Conservation (phyloP, 2,113 vertebrate species). For the Rhombomys opimus region DNA sequence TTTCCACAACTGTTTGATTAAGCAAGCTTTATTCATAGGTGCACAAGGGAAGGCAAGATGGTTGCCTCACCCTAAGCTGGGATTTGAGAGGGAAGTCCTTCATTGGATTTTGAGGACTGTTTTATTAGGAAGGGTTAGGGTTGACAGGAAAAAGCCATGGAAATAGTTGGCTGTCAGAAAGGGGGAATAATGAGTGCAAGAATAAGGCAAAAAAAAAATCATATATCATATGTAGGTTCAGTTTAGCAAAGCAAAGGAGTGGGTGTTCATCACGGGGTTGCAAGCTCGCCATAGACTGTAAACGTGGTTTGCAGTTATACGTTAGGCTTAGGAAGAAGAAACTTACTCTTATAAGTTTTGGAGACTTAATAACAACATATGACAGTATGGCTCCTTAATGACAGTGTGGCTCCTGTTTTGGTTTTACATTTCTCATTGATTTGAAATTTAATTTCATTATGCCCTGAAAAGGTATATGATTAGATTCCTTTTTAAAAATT, state of each 20-base stretch:
- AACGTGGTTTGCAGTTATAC: background rate
- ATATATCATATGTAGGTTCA: too few species aligned
- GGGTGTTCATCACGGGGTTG: background rate
- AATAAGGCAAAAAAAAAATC: background rate
- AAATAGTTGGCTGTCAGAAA: too few species aligned
- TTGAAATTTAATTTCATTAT: background rate
- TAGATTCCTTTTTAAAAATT: background rate
- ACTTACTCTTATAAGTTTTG: background rate
- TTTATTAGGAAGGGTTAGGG: background rate
- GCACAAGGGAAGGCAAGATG: background rate
- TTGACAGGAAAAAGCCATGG: background rate
- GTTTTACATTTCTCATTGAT: too few species aligned
- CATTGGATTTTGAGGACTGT: background rate
- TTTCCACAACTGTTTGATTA: background rate
- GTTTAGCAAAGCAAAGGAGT: too few species aligned
- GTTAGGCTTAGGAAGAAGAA: background rate
- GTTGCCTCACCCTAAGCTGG: background rate
- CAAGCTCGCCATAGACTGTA: background rate
- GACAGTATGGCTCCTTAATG: background rate
- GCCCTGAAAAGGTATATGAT: background rate
- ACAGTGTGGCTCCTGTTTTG: background rate
- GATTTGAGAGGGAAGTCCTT: background rate
- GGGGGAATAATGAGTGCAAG: background rate
- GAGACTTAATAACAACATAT: background rate
- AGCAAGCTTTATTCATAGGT: background rate